These are phyloP conservation scores for Monopterus albus DNA, from an alignment of 2,113 vertebrate species.

Conservation along the genomic window DNA sequence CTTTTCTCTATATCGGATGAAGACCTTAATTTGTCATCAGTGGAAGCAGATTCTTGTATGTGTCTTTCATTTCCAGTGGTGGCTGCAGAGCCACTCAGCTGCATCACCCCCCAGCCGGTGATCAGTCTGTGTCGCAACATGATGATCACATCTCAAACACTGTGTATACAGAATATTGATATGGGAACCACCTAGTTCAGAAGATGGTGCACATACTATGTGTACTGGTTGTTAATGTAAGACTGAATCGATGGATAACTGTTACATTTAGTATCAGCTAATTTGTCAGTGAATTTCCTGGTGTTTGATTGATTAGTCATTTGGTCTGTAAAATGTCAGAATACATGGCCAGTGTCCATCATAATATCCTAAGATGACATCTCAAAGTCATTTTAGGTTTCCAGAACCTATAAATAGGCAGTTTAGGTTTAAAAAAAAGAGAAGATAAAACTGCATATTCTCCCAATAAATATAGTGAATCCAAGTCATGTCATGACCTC, in stretches of 20 bases:
- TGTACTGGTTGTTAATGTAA: neutral
- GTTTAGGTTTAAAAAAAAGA: no score
- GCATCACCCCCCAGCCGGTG: constrained; percentile 54
- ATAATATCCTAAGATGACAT: no score
- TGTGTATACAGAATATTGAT: neutral
- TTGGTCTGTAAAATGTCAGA: no score
- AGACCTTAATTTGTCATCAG: neutral
- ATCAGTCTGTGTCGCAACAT: neutral
- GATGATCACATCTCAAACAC: neutral
- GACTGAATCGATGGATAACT: constrained; percentile 42
- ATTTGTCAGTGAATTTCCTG: no score
- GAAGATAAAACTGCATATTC: no score
- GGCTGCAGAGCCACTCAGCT: neutral
- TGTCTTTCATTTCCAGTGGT: neutral
- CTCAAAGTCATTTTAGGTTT: no score
- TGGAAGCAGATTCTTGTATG: neutral
- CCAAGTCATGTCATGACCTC: no score
- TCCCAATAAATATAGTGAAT: no score
- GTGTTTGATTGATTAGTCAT: no score
- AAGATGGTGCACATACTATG: neutral
- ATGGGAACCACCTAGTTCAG: neutral
- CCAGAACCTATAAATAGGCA: no score
- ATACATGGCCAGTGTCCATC: no score
- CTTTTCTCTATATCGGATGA: constrained; percentile 47
- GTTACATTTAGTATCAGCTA: no score